A percentile compares a stretch with the other conserved stretches of the same genome.
Conservation (phyloP, 2,888 invertebrate genomes). For the Cetonia aurata region DNA sequence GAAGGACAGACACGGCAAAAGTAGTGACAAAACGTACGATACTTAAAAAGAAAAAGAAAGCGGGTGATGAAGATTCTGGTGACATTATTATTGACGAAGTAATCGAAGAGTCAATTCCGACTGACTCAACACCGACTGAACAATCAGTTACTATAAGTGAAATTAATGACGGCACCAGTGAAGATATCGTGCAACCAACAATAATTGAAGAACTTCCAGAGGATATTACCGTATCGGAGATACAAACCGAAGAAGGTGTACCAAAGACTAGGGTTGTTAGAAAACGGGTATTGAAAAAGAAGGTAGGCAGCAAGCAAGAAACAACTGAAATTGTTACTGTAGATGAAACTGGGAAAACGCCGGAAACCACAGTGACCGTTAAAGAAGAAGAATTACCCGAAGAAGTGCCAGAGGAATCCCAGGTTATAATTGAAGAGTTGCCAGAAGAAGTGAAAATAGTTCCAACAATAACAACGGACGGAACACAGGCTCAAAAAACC, state of each 20-base stretch:
- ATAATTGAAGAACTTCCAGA: slow-evolving; percentile 58
- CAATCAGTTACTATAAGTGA: slow-evolving; percentile 40
- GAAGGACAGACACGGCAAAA: slow-evolving; percentile 69
- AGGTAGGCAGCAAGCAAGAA: slow-evolving; percentile 65
- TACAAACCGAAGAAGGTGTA: slow-evolving; percentile 62
- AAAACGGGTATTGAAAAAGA: slow-evolving; percentile 61
- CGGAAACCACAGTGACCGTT: slow-evolving; percentile 65
- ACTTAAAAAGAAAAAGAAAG: slow-evolving; percentile 67
- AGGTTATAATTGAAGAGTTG: slow-evolving; percentile 56
- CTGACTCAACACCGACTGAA: slow-evolving; percentile 63
- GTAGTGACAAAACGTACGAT: slow-evolving; percentile 72
- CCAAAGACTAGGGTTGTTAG: slow-evolving; percentile 61
- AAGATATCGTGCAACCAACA: slow-evolving; percentile 48
- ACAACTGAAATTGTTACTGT: slow-evolving; percentile 65
- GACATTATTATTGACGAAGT: slow-evolving; percentile 71
- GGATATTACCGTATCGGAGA: slow-evolving; percentile 57
- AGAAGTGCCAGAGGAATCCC: slow-evolving; percentile 60
- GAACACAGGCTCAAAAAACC: slow-evolving; percentile 52
- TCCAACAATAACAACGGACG: slow-evolving; percentile 57
- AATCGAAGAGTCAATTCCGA: slow-evolving; percentile 64
- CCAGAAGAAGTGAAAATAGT: slow-evolving; percentile 59
- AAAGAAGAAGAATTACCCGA: slow-evolving; percentile 52
- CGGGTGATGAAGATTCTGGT: slow-evolving; percentile 60
- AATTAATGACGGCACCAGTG: slow-evolving; percentile 49
- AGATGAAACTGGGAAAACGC: slow-evolving; percentile 64